Evolutionary conservation across 2,888 invertebrate species (phyloP).

Genomic region (Herminia tarsipennalis): DNA sequence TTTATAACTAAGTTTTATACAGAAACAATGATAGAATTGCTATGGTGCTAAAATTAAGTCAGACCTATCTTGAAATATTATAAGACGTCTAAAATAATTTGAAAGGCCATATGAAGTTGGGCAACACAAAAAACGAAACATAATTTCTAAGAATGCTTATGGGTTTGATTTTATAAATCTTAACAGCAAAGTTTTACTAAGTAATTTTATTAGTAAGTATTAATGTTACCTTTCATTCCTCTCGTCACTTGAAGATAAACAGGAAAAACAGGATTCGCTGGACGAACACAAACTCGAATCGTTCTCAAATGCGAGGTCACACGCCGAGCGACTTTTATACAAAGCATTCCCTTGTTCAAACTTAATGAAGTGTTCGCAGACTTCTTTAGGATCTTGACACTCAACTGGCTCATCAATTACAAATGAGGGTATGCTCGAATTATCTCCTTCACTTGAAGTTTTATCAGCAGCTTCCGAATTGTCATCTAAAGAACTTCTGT

Average conservation of each 20-base stretch:
- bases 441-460: conserved; percentile 52
- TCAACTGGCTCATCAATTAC: conserved; percentile 62
- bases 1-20: too few relatives aligned
- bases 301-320: conserved; percentile 61
- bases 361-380: conserved; percentile 65
- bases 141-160: too few relatives aligned
- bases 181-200: too few relatives aligned
- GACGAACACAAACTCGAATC: conserved; percentile 59
- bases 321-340: conserved; percentile 65
- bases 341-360: conserved; percentile 65
- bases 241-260: conserved; percentile 66
- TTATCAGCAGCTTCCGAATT: conserved; percentile 34
- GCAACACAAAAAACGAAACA: too few relatives aligned
- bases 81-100: too few relatives aligned
- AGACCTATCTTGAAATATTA: too few relatives aligned
- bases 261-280: conserved; percentile 68
- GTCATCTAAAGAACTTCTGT: conserved; percentile 64
- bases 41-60: too few relatives aligned
- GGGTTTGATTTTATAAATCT: too few relatives aligned
- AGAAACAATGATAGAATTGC: too few relatives aligned
- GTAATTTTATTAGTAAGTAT: neutral
- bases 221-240: conserved; percentile 58
- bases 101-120: too few relatives aligned
- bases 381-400: conserved; percentile 50
- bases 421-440: conserved; percentile 63